Conservation (phyloP, 1,140 invertebrate genomes). For the Streblospio benedicti region DNA sequence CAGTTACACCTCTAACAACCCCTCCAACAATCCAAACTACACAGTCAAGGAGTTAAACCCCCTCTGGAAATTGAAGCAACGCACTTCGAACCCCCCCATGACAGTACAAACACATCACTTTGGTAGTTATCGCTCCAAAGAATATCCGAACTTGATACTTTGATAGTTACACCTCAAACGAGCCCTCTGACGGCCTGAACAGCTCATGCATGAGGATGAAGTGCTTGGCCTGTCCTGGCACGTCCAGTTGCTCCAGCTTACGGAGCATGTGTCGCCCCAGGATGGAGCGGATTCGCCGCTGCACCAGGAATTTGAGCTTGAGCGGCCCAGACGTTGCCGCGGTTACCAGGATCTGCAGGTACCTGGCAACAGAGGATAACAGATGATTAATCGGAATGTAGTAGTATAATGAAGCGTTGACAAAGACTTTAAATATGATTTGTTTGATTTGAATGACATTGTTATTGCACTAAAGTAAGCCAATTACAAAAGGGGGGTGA, state of each 20-base stretch:
- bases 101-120: background rate
- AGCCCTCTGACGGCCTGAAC: conserved; percentile 8
- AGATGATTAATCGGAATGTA: background rate
- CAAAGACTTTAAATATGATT: too few species aligned
- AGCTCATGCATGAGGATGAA: conserved; percentile 16
- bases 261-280: conserved; percentile 9
- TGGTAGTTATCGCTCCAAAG: too few species aligned
- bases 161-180: conserved; percentile 18
- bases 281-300: conserved; percentile 3
- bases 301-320: conserved; percentile 10
- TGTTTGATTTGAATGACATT: too few species aligned
- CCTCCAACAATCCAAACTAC: background rate
- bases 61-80: background rate
- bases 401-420: background rate
- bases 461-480: too few species aligned
- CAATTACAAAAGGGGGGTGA: too few species aligned
- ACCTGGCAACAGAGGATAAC: background rate
- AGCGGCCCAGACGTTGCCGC: conserved; percentile 7
- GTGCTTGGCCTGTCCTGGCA: conserved; percentile 7
- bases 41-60: background rate
- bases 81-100: background rate
- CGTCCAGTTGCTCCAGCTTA: conserved; percentile 11
- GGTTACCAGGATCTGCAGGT: conserved; percentile 11
- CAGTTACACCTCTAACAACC: conserved; percentile 6
- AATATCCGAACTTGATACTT: background rate